A percentile compares a stretch with the other conserved stretches of the same genome.
Evolutionary conservation across 2,113 vertebrate genomes (phyloP).

Genomic region (Campylomormyrus numenius): DNA sequence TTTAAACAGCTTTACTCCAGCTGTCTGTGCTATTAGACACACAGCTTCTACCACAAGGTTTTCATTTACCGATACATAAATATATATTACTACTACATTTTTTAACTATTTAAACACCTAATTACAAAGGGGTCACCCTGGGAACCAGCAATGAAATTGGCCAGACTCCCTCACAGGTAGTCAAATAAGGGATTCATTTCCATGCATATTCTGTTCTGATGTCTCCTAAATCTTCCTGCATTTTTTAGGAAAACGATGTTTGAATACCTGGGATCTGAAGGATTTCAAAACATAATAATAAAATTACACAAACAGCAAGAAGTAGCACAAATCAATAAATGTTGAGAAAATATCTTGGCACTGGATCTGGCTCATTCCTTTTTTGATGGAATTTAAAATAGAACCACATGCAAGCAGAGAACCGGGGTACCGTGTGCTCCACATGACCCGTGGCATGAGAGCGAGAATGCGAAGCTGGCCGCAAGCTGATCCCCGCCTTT

Average conservation of each 20-base stretch:
- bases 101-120: neutral
- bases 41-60: neutral
- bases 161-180: neutral
- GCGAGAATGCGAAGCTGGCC: neutral
- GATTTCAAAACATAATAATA: conserved; percentile 25
- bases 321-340: conserved; percentile 42
- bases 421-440: conserved; percentile 20
- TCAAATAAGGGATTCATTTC: neutral
- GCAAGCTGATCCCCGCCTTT: neutral
- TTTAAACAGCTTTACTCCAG: neutral
- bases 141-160: neutral
- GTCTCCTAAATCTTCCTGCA: neutral
- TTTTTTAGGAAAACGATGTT: neutral
- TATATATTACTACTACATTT: neutral
- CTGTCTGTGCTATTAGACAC: neutral
- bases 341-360: conserved; percentile 40
- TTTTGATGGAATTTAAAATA: conserved; percentile 57
- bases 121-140: neutral
- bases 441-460: neutral
- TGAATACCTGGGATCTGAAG: neutral
- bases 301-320: conserved; percentile 33
- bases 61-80: neutral
- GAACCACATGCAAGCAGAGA: conserved; percentile 55
- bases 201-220: neutral
- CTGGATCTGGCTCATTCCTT: conserved; percentile 56